These are phyloP conservation scores for Belonocnema kinseyi DNA, from an alignment of 1,140 invertebrate genomes.

Conservation along the genomic window DNA sequence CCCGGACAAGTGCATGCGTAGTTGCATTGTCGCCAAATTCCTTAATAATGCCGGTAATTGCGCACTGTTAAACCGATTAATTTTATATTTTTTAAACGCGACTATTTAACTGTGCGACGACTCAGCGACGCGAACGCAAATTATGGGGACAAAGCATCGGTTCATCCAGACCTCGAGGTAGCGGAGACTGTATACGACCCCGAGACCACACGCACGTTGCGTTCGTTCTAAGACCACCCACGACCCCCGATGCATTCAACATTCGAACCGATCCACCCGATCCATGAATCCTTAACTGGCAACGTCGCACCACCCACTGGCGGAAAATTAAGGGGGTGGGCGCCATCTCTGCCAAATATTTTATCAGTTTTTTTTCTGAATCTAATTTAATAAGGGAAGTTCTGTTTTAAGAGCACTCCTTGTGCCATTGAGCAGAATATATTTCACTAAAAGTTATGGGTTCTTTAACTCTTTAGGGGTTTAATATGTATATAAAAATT, in stretches of 20 bases:
- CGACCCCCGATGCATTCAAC: neutral
- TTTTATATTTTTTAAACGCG: neutral
- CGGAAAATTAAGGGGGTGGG: too few species aligned
- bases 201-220: constrained; percentile 13
- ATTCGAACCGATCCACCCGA: neutral
- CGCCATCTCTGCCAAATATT: too few species aligned
- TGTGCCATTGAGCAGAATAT: too few species aligned
- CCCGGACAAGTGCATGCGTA: constrained; percentile 22
- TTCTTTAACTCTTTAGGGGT: too few species aligned
- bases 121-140: neutral
- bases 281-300: neutral
- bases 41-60: neutral
- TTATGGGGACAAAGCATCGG: constrained; percentile 18
- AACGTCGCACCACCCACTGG: too few species aligned
- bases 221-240: constrained; percentile 13
- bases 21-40: constrained; percentile 13
- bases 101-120: neutral
- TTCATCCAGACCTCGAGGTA: neutral
- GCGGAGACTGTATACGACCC: neutral
- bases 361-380: too few species aligned
- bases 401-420: too few species aligned
- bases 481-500: too few species aligned
- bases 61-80: neutral
- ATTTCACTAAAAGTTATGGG: too few species aligned
- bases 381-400: too few species aligned